These are phyloP conservation scores for Heliornis fulica DNA, from an alignment of 2,113 vertebrate genomes.

Conservation along the genomic window DNA sequence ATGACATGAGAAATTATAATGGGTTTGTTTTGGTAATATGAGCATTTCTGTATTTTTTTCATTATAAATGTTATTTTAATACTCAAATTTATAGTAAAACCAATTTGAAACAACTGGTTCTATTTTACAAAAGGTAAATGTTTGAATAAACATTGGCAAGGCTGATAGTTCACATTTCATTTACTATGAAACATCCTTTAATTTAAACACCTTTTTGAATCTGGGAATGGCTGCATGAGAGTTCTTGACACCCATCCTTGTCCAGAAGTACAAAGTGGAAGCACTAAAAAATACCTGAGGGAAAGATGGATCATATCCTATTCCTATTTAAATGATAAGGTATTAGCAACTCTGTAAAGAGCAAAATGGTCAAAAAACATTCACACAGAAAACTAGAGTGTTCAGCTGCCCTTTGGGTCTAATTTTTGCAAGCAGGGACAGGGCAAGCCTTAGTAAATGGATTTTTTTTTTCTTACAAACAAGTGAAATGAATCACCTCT, in stretches of 20 bases:
- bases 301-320: background rate
- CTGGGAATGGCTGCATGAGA: background rate
- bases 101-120: background rate
- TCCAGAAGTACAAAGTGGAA: background rate
- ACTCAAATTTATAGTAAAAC: background rate
- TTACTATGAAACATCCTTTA: background rate
- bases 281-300: background rate
- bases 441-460: background rate
- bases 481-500: background rate
- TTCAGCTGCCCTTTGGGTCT: background rate
- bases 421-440: background rate
- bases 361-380: background rate
- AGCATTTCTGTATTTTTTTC: background rate
- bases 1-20: constrained; percentile 8
- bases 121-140: background rate
- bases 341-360: background rate
- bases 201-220: background rate
- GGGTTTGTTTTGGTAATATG: constrained; percentile 18
- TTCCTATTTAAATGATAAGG: background rate
- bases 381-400: background rate
- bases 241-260: background rate
- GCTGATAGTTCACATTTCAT: background rate
- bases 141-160: background rate
- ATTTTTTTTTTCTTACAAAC: background rate
- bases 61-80: background rate